A percentile compares a stretch with the other conserved stretches of the same genome.
Evolutionary conservation across 2,888 invertebrate genomes (phyloP).

Genomic region (Drosophila tanythrix): DNA sequence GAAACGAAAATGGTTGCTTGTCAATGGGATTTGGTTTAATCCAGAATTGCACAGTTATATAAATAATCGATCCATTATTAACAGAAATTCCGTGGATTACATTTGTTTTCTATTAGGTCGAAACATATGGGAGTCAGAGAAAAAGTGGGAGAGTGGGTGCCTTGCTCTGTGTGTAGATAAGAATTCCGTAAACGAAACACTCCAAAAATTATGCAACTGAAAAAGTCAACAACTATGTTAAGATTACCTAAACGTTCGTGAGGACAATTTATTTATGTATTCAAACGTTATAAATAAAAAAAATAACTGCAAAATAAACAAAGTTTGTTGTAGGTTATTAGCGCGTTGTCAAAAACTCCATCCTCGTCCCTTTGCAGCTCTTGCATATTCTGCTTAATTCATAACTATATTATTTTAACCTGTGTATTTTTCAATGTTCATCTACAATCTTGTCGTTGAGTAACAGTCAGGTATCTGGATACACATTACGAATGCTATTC

Average conservation of each 20-base stretch:
- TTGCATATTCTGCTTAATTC: not conserved
- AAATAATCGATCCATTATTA: constrained; percentile 51
- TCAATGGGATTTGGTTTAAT: constrained; percentile 44
- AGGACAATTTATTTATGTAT: not conserved
- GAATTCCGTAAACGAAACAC: not conserved
- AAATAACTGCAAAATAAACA: not conserved
- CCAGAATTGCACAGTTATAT: constrained; percentile 42
- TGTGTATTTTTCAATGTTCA: not conserved
- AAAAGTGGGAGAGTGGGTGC: not conserved
- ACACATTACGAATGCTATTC: not conserved
- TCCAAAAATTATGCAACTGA: not conserved
- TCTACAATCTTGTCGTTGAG: not conserved
- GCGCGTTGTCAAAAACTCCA: not conserved
- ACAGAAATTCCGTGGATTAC: constrained; percentile 26
- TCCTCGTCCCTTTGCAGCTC: not conserved
- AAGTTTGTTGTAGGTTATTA: not conserved
- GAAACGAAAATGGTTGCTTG: constrained; percentile 21
- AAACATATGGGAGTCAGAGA: not conserved
- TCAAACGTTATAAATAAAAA: not conserved
- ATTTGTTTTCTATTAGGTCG: constrained; percentile 38
- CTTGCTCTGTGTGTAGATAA: not conserved
- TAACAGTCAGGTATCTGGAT: not conserved
- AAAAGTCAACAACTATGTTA: not conserved
- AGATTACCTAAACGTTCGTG: not conserved
- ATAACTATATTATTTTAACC: not conserved